phyloP scores from a whole-genome alignment of 2,113 vertebrate genomes.

The Vulpes lagopus region DNA sequence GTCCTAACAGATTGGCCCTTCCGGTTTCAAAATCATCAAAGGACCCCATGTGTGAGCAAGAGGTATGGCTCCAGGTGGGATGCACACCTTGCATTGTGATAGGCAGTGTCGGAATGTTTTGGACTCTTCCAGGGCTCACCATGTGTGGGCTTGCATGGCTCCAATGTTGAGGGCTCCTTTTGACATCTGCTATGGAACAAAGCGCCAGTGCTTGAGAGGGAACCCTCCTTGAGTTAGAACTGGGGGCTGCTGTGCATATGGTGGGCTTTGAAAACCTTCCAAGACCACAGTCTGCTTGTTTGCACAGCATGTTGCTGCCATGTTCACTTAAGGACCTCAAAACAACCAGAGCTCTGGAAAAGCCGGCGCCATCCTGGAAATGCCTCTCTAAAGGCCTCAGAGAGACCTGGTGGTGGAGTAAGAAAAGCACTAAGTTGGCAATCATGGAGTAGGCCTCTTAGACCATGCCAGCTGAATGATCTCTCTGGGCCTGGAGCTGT shows the following conservation, averaged over 20 bases:
- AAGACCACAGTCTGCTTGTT: neutral
- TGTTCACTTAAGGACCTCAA: neutral
- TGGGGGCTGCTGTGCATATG: neutral
- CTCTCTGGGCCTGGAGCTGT: neutral
- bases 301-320: neutral
- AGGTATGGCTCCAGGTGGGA: neutral
- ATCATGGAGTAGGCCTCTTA: neutral
- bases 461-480: neutral
- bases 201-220: neutral
- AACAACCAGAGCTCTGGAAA: neutral
- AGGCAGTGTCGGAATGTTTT: neutral
- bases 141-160: neutral
- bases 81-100: rapidly evolving
- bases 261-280: slow-evolving; percentile 52
- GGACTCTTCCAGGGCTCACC: neutral
- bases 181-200: neutral
- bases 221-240: neutral
- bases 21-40: neutral
- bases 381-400: neutral
- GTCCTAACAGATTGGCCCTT: neutral
- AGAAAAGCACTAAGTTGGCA: neutral
- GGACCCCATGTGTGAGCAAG: rapidly evolving
- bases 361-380: neutral
- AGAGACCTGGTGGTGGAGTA: neutral
- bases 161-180: neutral